Evolutionary conservation across 2,797 vertebrate genomes (phyloP), one percentile per base, ranked within the genome.

Genomic region (Monodelphis domestica): DNA sequence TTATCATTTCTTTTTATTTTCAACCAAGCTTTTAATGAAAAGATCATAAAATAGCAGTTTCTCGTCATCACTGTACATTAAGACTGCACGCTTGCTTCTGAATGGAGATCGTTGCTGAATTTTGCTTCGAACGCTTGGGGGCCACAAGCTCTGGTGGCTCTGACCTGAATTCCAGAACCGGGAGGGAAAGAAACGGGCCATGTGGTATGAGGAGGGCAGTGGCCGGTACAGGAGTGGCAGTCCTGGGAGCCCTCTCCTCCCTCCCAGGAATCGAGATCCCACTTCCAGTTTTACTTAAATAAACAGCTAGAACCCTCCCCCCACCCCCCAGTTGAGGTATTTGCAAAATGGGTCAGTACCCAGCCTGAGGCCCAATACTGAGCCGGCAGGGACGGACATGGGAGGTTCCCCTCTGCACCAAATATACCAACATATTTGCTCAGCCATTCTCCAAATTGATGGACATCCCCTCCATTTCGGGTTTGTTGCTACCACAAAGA

Each of bases 21-120:
- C 98, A 99, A 99, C 99, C 99, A 99, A 99, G 99, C 99, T 99
- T 99, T 99, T 99, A 99, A 99, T 99, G 99, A 99, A 99, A 99
- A 99, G 99, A 99, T 99, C 99, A 99, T 99, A 99, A 99, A 99
- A 99, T 99, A 99, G 99, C 99, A 98, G 98, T 99, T 98, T 99
- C 98, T 99, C n/a, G n/a, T n/a, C 98, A 99, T 99, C 98, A 99
- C 99, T 99, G 99, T 99, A 99, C 99, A 99, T 99, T 99, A 99
- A 99, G 99, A 99, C 99, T 99, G 99, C 98, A 99, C 99, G 98
- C 99, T 99, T 99, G 98, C 99, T 99, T 99, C 99, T 99, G 99
- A 99, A 99, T 98, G 99, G 99, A 99, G 98, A 99, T 99, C 99
- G 98, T 98, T 97, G 98, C 98, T 98, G 98, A 99, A 98, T 99